Base-by-base conservation (phyloP, 2,113 vertebrate species). In the Myanophis thanlyinensis region DNA sequence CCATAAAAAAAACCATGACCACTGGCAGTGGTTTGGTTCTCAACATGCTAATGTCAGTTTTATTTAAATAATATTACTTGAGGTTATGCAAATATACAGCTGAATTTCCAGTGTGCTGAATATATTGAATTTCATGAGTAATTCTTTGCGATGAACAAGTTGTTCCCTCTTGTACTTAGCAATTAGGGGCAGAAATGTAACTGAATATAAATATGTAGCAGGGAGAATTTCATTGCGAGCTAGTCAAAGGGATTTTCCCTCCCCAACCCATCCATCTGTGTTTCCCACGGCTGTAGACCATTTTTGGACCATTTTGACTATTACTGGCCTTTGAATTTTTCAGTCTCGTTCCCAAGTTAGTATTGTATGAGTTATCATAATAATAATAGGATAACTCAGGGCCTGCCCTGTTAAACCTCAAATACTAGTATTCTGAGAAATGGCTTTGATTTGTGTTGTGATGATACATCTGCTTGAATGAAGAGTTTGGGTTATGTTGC, bases 91-190 rank as follows among this genome's bases (percentile, higher is more conserved):
- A 89, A 89, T 89, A 89, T 47, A 30, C 27, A 48, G 51, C 51
- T 84, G 87, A 80, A 89, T 92, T 92, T 92, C 86, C 40, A 92
- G 5, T 89, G 87, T 35, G 87, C 18, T 25, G 91, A 89, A 92
- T 89, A 92, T 84, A 92, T 89, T 89, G 51, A 54, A 92, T 56
- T 56, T 89, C 62, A 89, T 85, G 87, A 89, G 27, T 30, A 92
- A 30, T 47, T 35, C 1, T 92, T 85, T 92, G 91, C 12, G 27
- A 23, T 80, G 25, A 84, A 89, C 62, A 92, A 85, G 51, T 84
- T 92, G 85, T 87, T 67, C 13, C n/a, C 35, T 88, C 86, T 62
- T 92, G 87, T 89, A 92, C 53, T 53, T 89, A 89, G 51, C 12
- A 10, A 54, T 27, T 48, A n/a, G 15, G 27, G 51, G 48, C 9